Evolutionary conservation across 2,797 vertebrate species (phyloP), one percentile per base, ranked within the genome.

Genomic region (Poeciliopsis presidionis): DNA sequence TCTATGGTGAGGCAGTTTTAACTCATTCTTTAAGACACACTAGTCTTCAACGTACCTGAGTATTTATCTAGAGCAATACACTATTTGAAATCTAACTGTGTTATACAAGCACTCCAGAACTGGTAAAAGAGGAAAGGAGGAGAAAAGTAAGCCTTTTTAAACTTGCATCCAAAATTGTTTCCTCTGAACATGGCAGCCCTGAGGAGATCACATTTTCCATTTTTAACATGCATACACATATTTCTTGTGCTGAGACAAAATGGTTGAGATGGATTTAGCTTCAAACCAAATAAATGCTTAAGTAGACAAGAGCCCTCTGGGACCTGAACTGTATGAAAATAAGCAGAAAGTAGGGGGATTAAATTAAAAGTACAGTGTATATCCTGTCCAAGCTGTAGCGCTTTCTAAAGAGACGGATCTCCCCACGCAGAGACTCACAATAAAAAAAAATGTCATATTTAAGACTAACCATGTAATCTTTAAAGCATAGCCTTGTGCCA

Each of bases 21-120:
- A 72, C 78, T 84, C 41, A 81, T 55, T 82, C 74, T 46, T 83
- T 47, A 20, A 73, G 20, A 80, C 73, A 76, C 13, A n/a, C 67
- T 25, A 73, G 22, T 36, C 57, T 25, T 75, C 70, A 77, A 49
- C 7, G 47, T 63, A 74, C 63, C 46, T 65, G 41, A 67, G 28
- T 2, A 70, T 65, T 72, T 84, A 47, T 85, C 85, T 81, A 84
- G 57, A 33, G 74, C 51, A 53, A 53, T 53, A 51, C 7, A 51
- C 20, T 8, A 51, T 8, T 7, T 51, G 20, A 51, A 51, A 51
- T 51, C 7, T 20, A 51, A 22, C 49, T 51, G 5, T 63, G 25
- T 41, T 28, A 74, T 78, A 43, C 67, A 75, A 65, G 43, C 3
- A 18, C 61, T 76, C n/a, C 30, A 49, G 18, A 49, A 41, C 30